These are phyloP conservation scores for Falco peregrinus DNA, from an alignment of 2,797 vertebrate genomes.

Conservation along the genomic window DNA sequence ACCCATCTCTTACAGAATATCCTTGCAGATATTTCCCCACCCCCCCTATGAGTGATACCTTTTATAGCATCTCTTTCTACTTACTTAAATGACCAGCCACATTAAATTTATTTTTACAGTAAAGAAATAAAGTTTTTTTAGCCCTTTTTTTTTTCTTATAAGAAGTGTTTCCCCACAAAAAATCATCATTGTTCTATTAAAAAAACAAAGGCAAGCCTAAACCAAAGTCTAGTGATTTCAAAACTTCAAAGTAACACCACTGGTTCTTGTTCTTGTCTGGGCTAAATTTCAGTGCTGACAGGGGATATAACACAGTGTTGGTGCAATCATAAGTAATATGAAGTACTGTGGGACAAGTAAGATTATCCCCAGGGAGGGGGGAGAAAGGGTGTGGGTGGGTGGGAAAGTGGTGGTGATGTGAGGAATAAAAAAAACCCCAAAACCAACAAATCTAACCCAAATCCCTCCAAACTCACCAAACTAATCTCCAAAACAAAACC, in stretches of 20 bases:
- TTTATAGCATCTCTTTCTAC: background rate
- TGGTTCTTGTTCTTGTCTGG: background rate
- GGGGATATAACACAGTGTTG: accelerated
- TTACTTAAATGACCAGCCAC: background rate
- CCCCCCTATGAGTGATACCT: background rate
- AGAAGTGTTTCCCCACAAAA: background rate
- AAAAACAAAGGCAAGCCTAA: background rate
- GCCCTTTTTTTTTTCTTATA: background rate
- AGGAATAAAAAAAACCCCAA: background rate
- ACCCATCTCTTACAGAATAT: background rate
- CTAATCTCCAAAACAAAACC: background rate
- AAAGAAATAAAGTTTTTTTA: background rate
- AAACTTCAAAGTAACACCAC: background rate
- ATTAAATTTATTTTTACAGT: background rate
- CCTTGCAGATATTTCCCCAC: background rate
- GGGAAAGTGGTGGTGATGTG: background rate
- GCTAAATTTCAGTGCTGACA: background rate
- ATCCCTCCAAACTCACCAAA: background rate
- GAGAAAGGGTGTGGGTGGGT: too few relatives aligned
- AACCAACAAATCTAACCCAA: background rate
- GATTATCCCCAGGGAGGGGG: background rate
- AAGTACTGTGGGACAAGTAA: background rate
- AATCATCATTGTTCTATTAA: background rate
- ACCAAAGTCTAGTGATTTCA: background rate
- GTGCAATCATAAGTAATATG: background rate